Base-by-base conservation (phyloP, 1,140 invertebrate genomes). In the Sarcophaga bullata region DNA sequence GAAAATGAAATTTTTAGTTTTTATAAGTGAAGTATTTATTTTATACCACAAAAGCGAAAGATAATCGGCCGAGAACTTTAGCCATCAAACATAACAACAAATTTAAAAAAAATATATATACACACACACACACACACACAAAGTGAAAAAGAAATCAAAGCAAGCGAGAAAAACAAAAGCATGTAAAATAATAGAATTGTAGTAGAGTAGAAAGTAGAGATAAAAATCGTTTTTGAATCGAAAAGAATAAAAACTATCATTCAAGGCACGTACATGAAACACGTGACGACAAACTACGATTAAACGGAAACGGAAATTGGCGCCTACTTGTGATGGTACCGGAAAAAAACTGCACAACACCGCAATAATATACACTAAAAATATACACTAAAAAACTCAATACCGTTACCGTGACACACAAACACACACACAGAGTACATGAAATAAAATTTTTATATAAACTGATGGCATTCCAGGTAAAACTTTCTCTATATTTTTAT, bases 231-330 rank as follows among this genome's bases (percentile, higher is more conserved):
- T 19, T 19, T 9, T 7, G 0, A 62, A 62, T 19, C 17, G 19
- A n/a, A 19, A 68, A 19, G 17, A 68, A n/a, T 8, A 68, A 9
- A 19, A 13, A 58, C 17, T 8, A 62, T n/a, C n/a, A 78, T 78
- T 48, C 75, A n/a, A 15, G 75, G 50, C 75, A 78, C 75, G 75
- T 52, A 19, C 8, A 50, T 4, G n/a, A 50, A 78, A 78, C 48
- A 78, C 49, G 75, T 78, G 75, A 78, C 49, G 75, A 78, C 75
- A 78, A 78, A 78, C 75, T 78, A 50, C 75, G 75, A 78, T 78
- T 78, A 78, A 78, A 49, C 75, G 75, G 75, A 78, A 78, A 78
- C 48, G 75, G 75, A 78, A 78, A 78, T 78, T 78, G 75, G 75
- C 75, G 75, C 48, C 75, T 52, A 78, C 75, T 78, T 78, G 75